A percentile compares a stretch with the other conserved stretches of the same genome.
Conservation (phyloP, 1,140 invertebrate species). For the Calephelis nemesis region DNA sequence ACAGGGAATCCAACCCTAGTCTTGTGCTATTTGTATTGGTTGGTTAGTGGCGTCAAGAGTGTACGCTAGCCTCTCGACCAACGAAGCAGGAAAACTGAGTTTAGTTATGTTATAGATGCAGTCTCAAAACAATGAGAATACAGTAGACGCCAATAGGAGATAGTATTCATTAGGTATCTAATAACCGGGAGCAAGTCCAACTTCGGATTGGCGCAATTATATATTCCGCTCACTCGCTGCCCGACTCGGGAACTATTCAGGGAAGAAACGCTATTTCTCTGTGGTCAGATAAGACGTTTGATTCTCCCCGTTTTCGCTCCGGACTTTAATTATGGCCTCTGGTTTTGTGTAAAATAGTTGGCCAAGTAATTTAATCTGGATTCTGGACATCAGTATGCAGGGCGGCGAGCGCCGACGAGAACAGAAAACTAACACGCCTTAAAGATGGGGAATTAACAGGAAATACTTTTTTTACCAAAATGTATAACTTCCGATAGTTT, state of each 20-base stretch:
- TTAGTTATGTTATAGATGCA: neutral
- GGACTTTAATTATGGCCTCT: constrained; percentile 76
- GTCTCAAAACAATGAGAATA: constrained; percentile 30
- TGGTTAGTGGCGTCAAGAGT: too few relatives aligned
- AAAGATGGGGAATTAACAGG: constrained; percentile 2
- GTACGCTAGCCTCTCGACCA: too few relatives aligned
- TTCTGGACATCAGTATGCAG: constrained; percentile 72
- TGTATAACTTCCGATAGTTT: neutral
- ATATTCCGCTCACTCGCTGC: constrained; percentile 73
- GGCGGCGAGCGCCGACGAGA: constrained; percentile 44
- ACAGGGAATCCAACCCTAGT: too few relatives aligned
- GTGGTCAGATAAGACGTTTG: constrained; percentile 77
- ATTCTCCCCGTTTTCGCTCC: constrained; percentile 71
- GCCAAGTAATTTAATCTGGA: constrained; percentile 71
- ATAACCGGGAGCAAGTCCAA: constrained; percentile 41
- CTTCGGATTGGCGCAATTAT: constrained; percentile 73
- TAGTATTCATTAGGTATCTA: constrained; percentile 62
- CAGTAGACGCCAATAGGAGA: constrained; percentile 44
- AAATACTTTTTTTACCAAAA: neutral
- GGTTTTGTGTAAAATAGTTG: constrained; percentile 79
- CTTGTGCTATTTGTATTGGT: too few relatives aligned
- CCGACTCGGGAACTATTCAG: constrained; percentile 70
- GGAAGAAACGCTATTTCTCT: constrained; percentile 72
- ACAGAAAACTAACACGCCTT: constrained; percentile 35
- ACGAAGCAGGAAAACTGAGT: too few relatives aligned